Conservation (phyloP, 1,140 invertebrate genomes). For the Musca vetustissima region DNA sequence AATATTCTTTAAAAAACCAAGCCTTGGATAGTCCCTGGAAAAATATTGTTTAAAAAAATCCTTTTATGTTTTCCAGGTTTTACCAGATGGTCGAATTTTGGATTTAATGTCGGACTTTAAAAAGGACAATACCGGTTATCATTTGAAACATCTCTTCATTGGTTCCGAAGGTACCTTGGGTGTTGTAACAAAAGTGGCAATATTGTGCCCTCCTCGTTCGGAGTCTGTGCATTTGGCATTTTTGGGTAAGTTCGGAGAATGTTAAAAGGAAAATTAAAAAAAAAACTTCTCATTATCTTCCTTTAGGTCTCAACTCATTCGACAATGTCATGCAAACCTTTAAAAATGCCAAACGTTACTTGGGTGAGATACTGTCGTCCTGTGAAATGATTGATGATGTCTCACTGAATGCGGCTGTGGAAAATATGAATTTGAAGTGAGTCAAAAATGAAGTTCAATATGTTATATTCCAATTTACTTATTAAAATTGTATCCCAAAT, state of each 20-base stretch:
- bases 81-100: conserved; percentile 86
- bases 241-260: conserved; percentile 67
- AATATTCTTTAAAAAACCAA: too few species aligned
- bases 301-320: conserved; percentile 44
- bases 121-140: conserved; percentile 98
- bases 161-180: conserved; percentile 97
- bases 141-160: conserved; percentile 95
- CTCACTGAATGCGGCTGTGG: conserved; percentile 64
- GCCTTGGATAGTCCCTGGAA: too few species aligned
- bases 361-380: conserved; percentile 89
- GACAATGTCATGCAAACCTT: conserved; percentile 75
- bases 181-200: conserved; percentile 87
- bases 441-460: background rate
- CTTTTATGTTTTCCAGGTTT: conserved; percentile 63
- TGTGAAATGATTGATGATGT: conserved; percentile 87
- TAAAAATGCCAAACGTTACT: conserved; percentile 68
- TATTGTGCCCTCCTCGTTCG: conserved; percentile 84
- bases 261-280: too few species aligned
- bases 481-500: background rate
- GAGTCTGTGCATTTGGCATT: conserved; percentile 81
- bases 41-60: too few species aligned
- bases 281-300: background rate
- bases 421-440: conserved; percentile 28
- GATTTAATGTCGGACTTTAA: conserved; percentile 83
- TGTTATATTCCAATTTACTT: background rate